Base-by-base conservation (phyloP, 2,797 vertebrate species). In the Momotus momota region DNA sequence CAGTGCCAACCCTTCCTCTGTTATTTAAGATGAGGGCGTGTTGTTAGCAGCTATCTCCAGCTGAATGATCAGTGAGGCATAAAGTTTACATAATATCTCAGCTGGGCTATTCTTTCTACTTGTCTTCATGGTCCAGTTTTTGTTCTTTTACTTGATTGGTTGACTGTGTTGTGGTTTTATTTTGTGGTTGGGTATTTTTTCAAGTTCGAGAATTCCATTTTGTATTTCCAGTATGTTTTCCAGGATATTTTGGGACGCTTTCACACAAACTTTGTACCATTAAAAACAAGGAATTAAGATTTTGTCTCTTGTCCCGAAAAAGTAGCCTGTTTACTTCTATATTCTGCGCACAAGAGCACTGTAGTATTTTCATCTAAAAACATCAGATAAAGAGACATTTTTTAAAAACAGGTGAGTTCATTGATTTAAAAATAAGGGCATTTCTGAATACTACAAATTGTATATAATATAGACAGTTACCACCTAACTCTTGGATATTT, bases 61-160 rank as follows among this genome's bases (percentile, higher is more conserved):
- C 43, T 73, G 90, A 79, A 86, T 5, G 58, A 86, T 31, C 93
- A 90, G 35, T 25, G 46, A 88, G 86, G 90, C 51, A 70, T 60
- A 43, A 91, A 81, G 70, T 90, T 93, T 85, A 93, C 71, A 73
- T 84, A 88, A 65, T 43, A 66, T 45, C 86, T 95, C 86, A 92
- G 86, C 81, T 85, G 89, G 67, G 72, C 51, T 60, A 35, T 55
- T 62, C 73, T 54, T 84, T 45, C 41, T 52, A 49, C 26, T 81
- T 82, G 43, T 84, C 78, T 77, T n/a, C 46, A 15, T 20, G 14
- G 41, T 62, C 23, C 2, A 10, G 4, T 54, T 79, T 88, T 57
- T 61, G 11, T 69, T 73, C 43, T 77, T 84, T 79, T 29, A 7
- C 31, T 64, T 35, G 13, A 58, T 5, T 21, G 67, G 12, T 23